Conservation (phyloP, 2,113 vertebrate genomes). For the Rissa tridactyla region DNA sequence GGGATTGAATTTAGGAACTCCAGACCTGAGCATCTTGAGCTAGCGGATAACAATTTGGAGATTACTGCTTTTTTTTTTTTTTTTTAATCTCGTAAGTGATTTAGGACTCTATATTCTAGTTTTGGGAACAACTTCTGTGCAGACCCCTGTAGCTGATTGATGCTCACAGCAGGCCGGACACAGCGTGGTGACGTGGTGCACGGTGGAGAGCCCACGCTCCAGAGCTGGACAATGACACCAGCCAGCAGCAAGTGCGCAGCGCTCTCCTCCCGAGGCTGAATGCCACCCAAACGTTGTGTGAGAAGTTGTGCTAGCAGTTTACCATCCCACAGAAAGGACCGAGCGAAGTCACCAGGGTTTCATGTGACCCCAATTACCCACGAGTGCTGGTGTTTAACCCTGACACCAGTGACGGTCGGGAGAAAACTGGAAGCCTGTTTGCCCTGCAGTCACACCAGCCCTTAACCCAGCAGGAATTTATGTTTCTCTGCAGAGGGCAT, state of each 20-base stretch:
- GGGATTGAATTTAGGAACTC: not conserved
- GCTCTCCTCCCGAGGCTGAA: not conserved
- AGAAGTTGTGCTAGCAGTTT: not conserved
- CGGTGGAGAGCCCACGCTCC: not conserved
- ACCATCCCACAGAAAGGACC: not conserved
- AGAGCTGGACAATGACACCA: not conserved
- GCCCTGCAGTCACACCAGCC: not conserved
- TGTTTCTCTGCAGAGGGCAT: too few species aligned
- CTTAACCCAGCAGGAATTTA: too few species aligned
- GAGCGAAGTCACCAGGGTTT: not conserved
- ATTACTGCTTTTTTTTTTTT: not conserved
- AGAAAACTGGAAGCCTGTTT: not conserved
- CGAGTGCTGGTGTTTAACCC: not conserved
- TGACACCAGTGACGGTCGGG: not conserved
- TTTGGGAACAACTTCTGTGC: not conserved
- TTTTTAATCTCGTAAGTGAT: not conserved
- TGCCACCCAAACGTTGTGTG: not conserved
- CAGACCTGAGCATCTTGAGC: not conserved
- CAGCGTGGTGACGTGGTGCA: too few species aligned
- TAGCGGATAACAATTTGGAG: not conserved
- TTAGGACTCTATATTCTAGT: not conserved
- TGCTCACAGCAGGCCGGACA: too few species aligned
- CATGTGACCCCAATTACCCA: not conserved
- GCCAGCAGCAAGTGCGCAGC: not conserved
- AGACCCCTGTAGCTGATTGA: not conserved